Percentiles rank a stretch among this genome's conserved stretches.
Conservation (phyloP, 1,140 invertebrate species). For the Sarcophaga bullata region DNA sequence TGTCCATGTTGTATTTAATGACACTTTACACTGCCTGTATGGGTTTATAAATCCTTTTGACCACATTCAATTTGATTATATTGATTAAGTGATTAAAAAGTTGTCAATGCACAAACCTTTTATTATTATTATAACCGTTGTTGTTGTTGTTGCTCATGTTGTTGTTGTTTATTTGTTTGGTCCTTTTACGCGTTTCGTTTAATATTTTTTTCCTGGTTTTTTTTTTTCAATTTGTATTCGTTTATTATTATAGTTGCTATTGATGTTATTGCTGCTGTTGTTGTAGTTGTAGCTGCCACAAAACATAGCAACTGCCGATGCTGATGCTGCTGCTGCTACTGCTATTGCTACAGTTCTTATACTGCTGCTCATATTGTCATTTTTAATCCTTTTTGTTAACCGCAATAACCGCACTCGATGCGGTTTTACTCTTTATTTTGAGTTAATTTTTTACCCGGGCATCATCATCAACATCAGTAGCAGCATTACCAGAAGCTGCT, state of each 20-base stretch:
- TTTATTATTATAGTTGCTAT: not conserved
- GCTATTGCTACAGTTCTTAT: not conserved
- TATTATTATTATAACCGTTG: not conserved
- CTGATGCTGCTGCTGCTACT: slow-evolving; percentile 28
- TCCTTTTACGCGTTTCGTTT: not conserved
- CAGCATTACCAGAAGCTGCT: not conserved
- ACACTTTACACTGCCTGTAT: slow-evolving; percentile 17
- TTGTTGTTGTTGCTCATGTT: not conserved
- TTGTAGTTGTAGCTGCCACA: not conserved
- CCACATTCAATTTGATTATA: slow-evolving; percentile 66
- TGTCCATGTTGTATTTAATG: not conserved
- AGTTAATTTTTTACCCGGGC: slow-evolving; percentile 40
- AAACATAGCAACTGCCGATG: too few relatives aligned
- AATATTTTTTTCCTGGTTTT: not conserved
- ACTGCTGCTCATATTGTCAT: slow-evolving; percentile 49
- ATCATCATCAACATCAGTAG: slow-evolving; percentile 1
- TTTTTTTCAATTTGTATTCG: not conserved
- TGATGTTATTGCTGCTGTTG: slow-evolving; percentile 34
- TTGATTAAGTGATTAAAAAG: slow-evolving; percentile 66
- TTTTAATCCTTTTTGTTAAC: slow-evolving; percentile 59
- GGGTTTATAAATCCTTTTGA: slow-evolving; percentile 47
- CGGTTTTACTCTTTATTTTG: slow-evolving; percentile 43
- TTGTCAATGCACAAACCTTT: slow-evolving; percentile 60
- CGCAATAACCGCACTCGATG: slow-evolving; percentile 46
- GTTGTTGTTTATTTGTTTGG: slow-evolving; percentile 45